Conservation (phyloP, 2,797 vertebrate genomes). For the Sebastes itinus region DNA sequence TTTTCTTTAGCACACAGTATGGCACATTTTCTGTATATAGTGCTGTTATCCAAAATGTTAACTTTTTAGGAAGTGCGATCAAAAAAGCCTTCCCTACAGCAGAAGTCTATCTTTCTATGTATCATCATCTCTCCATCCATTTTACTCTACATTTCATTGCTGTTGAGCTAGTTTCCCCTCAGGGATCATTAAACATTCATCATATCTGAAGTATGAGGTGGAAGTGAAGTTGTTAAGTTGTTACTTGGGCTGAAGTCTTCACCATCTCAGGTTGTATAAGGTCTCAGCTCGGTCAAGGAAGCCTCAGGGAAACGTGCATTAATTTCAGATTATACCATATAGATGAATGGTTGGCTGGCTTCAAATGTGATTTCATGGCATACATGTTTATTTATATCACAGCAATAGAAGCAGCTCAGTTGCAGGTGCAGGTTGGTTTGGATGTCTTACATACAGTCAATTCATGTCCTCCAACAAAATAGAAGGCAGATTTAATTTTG, state of each 20-base stretch:
- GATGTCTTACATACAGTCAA: background rate
- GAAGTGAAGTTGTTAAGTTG: conserved; percentile 28
- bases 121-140: background rate
- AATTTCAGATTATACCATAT: conserved; percentile 17
- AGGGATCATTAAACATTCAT: conserved; percentile 42
- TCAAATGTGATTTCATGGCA: conserved; percentile 28
- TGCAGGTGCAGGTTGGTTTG: background rate
- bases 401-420: background rate
- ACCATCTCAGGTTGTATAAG: background rate
- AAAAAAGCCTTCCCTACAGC: background rate
- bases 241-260: conserved; percentile 1
- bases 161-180: background rate
- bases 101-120: background rate
- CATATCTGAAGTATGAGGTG: conserved; percentile 13
- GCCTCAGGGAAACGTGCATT: conserved; percentile 22
- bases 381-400: conserved; percentile 23
- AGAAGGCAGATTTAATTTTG: background rate
- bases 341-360: conserved; percentile 21
- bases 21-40: background rate
- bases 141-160: background rate
- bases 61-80: background rate
- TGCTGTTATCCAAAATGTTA: background rate
- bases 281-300: conserved; percentile 1
- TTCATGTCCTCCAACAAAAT: background rate
- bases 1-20: background rate